Conservation (phyloP, 2,797 vertebrate species). For the Rhynchotus rufescens region DNA sequence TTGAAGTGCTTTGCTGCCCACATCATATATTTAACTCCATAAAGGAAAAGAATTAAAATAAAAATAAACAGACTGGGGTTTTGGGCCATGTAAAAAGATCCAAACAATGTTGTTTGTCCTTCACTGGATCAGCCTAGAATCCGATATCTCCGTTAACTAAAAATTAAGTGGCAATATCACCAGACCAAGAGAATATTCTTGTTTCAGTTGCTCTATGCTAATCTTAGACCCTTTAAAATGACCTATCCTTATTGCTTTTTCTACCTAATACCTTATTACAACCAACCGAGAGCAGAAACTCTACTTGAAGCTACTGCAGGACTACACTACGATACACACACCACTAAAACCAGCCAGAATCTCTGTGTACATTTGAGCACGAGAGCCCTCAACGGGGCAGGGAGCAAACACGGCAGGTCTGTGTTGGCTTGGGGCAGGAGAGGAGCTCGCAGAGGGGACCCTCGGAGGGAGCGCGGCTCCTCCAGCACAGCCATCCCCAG, state of each 20-base stretch:
- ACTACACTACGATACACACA: neutral
- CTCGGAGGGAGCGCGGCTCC: neutral
- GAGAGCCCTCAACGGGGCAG: conserved; percentile 21
- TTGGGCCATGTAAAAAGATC: neutral
- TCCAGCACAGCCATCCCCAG: neutral
- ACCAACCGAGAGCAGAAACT: neutral
- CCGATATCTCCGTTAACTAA: conserved; percentile 6
- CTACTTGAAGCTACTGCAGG: neutral
- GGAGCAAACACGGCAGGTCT: conserved; percentile 22
- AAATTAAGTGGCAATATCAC: neutral
- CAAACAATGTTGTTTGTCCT: neutral
- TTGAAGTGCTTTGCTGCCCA: neutral
- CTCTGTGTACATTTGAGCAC: neutral
- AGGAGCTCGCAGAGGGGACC: neutral
- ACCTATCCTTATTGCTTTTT: neutral
- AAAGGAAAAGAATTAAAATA: neutral
- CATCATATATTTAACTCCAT: accelerated
- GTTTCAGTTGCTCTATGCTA: neutral
- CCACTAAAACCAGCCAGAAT: neutral
- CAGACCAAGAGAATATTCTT: neutral
- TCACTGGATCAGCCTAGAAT: neutral
- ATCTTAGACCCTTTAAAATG: neutral
- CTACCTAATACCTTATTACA: neutral
- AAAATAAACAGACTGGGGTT: accelerated
- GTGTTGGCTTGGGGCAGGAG: conserved; percentile 17